These are phyloP conservation scores for Chaenocephalus aceratus DNA, from an alignment of 2,113 vertebrate species.

Conservation along the genomic window DNA sequence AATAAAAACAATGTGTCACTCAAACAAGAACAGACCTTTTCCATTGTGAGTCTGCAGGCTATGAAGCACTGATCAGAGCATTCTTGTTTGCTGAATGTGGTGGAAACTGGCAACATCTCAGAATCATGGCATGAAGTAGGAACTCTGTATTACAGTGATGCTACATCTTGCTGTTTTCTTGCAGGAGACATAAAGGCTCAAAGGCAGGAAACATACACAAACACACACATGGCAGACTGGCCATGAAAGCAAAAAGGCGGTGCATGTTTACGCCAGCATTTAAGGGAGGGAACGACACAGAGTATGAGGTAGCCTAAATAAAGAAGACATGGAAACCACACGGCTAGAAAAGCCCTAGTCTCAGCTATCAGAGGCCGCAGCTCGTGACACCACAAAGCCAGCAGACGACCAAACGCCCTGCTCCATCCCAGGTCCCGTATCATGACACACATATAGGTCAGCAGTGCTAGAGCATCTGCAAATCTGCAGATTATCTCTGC, in stretches of 20 bases:
- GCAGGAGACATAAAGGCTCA: background rate
- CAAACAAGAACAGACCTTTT: constrained; percentile 30
- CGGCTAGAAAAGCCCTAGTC: constrained; percentile 8
- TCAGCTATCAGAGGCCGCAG: constrained; percentile 23
- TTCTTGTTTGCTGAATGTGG: background rate
- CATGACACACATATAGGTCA: constrained; percentile 68
- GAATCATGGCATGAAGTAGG: constrained; percentile 15
- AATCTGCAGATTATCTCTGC: constrained; percentile 70
- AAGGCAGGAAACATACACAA: background rate
- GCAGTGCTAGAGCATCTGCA: constrained; percentile 53
- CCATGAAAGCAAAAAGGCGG: background rate
- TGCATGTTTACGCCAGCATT: constrained; percentile 29
- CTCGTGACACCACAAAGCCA: constrained; percentile 31
- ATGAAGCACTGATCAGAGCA: background rate
- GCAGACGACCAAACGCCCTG: constrained; percentile 1
- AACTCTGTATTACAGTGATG: background rate
- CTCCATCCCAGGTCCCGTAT: constrained; percentile 36
- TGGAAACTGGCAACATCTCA: constrained; percentile 18
- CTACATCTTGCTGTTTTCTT: background rate
- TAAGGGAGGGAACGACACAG: constrained; percentile 27
- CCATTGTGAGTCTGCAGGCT: background rate
- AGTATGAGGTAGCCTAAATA: constrained; percentile 52
- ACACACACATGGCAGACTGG: constrained; percentile 27
- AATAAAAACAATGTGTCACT: constrained; percentile 32
- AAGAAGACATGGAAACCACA: constrained; percentile 47